These are phyloP conservation scores for Clunio marinus DNA, from an alignment of 2,888 invertebrate genomes.

Conservation along the genomic window DNA sequence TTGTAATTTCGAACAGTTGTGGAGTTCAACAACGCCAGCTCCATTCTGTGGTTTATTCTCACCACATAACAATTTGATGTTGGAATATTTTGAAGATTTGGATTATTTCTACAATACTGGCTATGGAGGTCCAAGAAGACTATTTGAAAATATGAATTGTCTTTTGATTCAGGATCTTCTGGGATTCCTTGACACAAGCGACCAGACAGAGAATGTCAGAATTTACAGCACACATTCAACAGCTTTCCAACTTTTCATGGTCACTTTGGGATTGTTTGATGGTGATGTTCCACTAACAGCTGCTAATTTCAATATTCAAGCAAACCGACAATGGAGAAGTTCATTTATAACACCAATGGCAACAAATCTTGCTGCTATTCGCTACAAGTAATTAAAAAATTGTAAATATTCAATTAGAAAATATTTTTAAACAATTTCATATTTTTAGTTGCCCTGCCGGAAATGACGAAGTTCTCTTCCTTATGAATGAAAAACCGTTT, in stretches of 20 bases:
- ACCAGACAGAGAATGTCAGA: slow-evolving; percentile 56
- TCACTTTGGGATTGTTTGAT: slow-evolving; percentile 57
- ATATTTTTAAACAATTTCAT: not conserved
- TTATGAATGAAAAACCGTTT: slow-evolving; percentile 4
- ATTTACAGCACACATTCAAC: slow-evolving; percentile 61
- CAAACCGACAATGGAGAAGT: slow-evolving; percentile 59
- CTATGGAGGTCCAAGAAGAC: slow-evolving; percentile 57
- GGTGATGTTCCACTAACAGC: slow-evolving; percentile 58
- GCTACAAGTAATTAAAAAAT: slow-evolving; percentile 62
- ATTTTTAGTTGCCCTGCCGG: not conserved
- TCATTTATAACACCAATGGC: slow-evolving; percentile 62
- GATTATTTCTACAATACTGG: slow-evolving; percentile 64
- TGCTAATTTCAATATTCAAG: slow-evolving; percentile 57
- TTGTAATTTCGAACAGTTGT: slow-evolving; percentile 70
- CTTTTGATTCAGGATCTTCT: slow-evolving; percentile 61
- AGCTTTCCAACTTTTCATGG: slow-evolving; percentile 55
- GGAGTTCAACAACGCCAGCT: slow-evolving; percentile 58
- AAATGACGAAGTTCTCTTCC: not conserved
- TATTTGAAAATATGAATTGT: slow-evolving; percentile 63
- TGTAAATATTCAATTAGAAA: not conserved
- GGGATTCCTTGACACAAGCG: slow-evolving; percentile 51
- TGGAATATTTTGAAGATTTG: slow-evolving; percentile 69
- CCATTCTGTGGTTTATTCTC: slow-evolving; percentile 71
- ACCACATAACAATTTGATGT: slow-evolving; percentile 59
- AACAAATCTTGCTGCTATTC: slow-evolving; percentile 63